Conservation (phyloP, 2,113 vertebrate genomes). For the Cebus imitator region DNA sequence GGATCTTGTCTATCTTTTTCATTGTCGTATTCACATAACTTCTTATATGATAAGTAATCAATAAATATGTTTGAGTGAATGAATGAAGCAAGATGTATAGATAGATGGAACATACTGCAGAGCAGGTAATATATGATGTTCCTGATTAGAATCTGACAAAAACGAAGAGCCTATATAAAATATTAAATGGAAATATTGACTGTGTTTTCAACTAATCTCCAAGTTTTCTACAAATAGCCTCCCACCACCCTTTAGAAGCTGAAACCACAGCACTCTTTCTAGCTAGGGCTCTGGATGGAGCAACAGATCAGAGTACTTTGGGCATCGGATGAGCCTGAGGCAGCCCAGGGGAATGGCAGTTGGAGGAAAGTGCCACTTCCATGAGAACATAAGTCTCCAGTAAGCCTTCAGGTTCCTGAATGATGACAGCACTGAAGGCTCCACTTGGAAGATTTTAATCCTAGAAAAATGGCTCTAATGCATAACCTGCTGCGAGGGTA, state of each 20-base stretch:
- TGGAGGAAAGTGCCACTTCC: not conserved
- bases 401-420: not conserved
- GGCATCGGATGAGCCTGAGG: not conserved
- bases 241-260: not conserved
- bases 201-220: not conserved
- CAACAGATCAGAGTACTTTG: not conserved
- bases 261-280: not conserved
- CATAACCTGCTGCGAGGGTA: constrained; percentile 64
- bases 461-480: constrained; percentile 83
- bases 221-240: not conserved
- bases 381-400: not conserved
- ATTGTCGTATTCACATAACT: not conserved
- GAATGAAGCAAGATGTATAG: not conserved
- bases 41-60: not conserved
- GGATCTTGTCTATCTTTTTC: not conserved
- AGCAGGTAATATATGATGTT: not conserved
- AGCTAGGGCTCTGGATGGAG: not conserved
- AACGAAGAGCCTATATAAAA: not conserved
- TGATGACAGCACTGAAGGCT: constrained; percentile 39
- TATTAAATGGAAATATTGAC: not conserved
- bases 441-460: constrained; percentile 77
- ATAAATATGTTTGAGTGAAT: not conserved
- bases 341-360: not conserved
- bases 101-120: not conserved
- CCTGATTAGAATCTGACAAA: not conserved